Base-by-base conservation (phyloP, 2,797 vertebrate species). In the Ptychobarbus kaznakovi region DNA sequence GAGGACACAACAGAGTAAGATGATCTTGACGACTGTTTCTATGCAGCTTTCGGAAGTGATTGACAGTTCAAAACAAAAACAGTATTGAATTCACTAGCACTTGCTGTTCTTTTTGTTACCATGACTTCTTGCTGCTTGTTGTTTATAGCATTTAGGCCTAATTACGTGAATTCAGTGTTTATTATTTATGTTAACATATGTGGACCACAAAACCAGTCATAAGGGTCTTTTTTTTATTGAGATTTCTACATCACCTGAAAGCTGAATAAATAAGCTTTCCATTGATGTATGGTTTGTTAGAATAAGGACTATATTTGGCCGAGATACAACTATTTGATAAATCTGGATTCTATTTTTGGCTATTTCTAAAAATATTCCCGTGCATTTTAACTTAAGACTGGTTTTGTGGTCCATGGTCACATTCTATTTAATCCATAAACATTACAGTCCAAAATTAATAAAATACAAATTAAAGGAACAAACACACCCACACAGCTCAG, bases 1-100 rank as follows among this genome's bases (percentile, higher is more conserved):
- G 89, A 32, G 51, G 89, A 89, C 18, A 91, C 80, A 74, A 79
- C 89, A 72, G 82, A 86, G 95, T 96, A 87, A 95, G 94, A 90
- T 0, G 1, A 12, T 28, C 51, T 56, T 75, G 6, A 75, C 42
- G 51, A 66, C 66, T 83, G 86, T 89, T 86, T 79, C 89, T 88
- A 58, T 83, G 69, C 53, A 86, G 66, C 25, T 75, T 63, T 42
- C 12, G 5, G 40, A 22, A 22, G 22, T 73, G 32, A 38, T 4
- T 58, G 66, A 8, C 40, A 44, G 28, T 11, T 49, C 28, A 56
- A n/a, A 13, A 42, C 28, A 65, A n/a, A 16, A 32, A 44, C 28
- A 16, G 75, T 83, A 11, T 65, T 51, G 10, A 22, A 51, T 80
- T 46, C 13, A 8, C 49, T 20, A 15, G 68, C 18, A 25, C 5